Evolutionary conservation across 2,888 invertebrate genomes (phyloP).

Genomic region (Rotaria sp.): DNA sequence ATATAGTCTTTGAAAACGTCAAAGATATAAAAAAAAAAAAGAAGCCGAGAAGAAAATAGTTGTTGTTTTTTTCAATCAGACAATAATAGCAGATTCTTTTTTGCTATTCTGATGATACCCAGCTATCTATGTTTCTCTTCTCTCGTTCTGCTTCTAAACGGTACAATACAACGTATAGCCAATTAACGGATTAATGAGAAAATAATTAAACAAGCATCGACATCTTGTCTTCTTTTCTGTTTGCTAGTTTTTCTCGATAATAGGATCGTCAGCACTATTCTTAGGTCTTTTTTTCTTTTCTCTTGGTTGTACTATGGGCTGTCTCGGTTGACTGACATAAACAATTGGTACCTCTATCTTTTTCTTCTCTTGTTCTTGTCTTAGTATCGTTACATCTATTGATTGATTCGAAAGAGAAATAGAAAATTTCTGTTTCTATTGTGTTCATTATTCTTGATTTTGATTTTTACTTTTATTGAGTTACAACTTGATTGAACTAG

Average conservation of each 20-base stretch:
- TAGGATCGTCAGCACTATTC: neutral
- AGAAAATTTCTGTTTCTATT: neutral
- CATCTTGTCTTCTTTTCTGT: neutral
- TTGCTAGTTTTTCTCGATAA: neutral
- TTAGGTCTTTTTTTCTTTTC: neutral
- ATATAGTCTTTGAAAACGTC: neutral
- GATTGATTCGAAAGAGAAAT: neutral
- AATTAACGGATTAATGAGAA: slow-evolving; percentile 21
- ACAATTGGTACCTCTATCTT: slow-evolving; percentile 6
- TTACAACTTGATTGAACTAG: neutral
- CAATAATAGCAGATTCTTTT: neutral
- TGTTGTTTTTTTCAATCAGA: neutral
- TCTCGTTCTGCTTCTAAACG: neutral
- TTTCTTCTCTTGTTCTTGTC: neutral
- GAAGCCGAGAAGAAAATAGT: no score
- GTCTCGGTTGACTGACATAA: slow-evolving; percentile 10
- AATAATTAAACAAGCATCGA: slow-evolving; percentile 15
- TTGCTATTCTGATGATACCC: neutral
- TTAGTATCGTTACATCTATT: neutral
- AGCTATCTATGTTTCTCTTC: neutral
- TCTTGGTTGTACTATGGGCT: neutral
- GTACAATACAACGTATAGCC: neutral
- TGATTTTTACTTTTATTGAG: neutral
- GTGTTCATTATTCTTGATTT: neutral
- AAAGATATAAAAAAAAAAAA: neutral